These are phyloP conservation scores for Oceanodroma tethys DNA, from an alignment of 2,113 vertebrate species.

Conservation along the genomic window DNA sequence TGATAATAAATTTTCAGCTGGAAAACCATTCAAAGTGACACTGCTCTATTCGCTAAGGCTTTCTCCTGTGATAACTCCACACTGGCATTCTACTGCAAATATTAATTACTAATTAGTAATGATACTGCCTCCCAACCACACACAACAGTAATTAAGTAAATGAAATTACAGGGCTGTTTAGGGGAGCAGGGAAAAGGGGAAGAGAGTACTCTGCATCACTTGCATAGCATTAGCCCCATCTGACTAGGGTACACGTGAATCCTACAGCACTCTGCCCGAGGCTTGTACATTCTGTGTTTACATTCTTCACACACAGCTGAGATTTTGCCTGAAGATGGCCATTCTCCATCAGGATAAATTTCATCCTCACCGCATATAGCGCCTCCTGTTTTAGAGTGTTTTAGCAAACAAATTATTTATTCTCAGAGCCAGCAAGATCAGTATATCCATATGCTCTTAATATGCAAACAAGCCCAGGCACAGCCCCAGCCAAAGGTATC, in stretches of 20 bases:
- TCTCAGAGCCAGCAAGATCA: neutral
- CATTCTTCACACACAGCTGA: neutral
- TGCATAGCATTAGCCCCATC: neutral
- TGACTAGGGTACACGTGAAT: neutral
- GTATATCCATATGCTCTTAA: neutral
- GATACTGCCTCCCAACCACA: neutral
- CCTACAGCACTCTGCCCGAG: neutral
- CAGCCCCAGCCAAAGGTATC: neutral
- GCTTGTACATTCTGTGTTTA: neutral
- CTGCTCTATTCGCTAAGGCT: neutral
- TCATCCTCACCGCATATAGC: neutral
- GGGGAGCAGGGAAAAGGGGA: neutral
- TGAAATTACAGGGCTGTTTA: neutral
- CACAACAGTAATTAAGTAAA: slow-evolving; percentile 4
- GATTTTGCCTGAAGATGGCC: neutral
- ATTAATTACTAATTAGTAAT: slow-evolving; percentile 12
- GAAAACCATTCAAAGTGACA: neutral
- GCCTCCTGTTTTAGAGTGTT: neutral
- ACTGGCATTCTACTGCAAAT: neutral
- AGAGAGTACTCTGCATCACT: neutral
- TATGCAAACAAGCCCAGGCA: neutral
- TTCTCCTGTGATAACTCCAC: neutral
- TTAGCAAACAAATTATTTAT: neutral
- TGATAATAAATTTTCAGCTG: neutral
- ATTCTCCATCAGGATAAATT: neutral